These are phyloP conservation scores for Contarinia nasturtii DNA, from an alignment of 1,140 invertebrate species.

Conservation along the genomic window DNA sequence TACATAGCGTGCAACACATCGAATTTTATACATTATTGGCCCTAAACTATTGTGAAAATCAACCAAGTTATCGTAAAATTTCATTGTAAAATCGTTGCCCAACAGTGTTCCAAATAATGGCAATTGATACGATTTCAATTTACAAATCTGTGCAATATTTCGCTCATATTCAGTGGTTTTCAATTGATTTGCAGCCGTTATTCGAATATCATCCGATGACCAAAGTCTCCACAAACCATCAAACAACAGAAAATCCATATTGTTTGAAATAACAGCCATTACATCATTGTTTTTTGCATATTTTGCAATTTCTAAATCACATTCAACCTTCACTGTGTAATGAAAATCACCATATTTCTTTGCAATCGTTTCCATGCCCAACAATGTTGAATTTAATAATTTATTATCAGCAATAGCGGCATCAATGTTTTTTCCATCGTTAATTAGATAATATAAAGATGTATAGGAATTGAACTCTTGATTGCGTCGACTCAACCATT, in stretches of 20 bases:
- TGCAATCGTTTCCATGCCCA: not conserved
- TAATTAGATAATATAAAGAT: not conserved
- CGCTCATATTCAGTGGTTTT: not conserved
- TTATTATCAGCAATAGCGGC: not conserved
- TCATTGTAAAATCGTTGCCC: not conserved
- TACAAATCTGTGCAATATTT: not conserved
- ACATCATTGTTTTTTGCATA: not conserved
- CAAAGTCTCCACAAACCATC: not conserved
- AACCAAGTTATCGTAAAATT: not conserved
- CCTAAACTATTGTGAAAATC: not conserved
- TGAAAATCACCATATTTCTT: not conserved
- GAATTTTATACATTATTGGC: not conserved
- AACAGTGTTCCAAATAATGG: not conserved
- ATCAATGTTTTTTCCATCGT: not conserved
- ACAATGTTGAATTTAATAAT: not conserved
- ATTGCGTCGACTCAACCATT: not conserved
- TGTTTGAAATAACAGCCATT: not conserved
- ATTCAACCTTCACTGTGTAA: not conserved
- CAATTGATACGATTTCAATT: not conserved
- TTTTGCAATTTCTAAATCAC: not conserved
- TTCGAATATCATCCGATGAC: not conserved
- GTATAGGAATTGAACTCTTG: not conserved
- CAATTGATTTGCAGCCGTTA: not conserved
- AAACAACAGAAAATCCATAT: conserved; percentile 1
- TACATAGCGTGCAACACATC: not conserved